phyloP scores from a whole-genome alignment of 2,888 invertebrate species.

The Stenolophus ochropezus region DNA sequence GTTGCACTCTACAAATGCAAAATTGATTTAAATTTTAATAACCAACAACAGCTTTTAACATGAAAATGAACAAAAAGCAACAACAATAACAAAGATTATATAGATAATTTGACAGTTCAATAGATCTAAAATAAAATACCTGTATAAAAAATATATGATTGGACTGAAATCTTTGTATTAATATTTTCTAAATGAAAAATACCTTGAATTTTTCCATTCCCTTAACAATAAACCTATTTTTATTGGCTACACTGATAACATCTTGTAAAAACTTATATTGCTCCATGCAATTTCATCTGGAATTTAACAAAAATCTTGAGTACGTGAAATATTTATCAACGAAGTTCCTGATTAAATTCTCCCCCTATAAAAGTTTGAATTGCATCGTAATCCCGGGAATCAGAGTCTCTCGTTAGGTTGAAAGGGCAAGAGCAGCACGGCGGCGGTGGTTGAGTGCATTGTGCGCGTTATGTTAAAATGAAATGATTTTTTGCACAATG shows the following conservation, averaged over 20 bases:
- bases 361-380: background rate
- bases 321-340: background rate
- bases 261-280: background rate
- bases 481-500: background rate
- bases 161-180: no score
- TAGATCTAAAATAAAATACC: no score
- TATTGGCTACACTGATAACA: background rate
- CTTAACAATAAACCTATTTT: background rate
- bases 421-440: background rate
- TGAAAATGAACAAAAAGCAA: no score
- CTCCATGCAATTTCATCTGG: background rate
- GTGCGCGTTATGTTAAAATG: background rate
- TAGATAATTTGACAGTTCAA: no score
- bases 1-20: no score
- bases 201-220: background rate
- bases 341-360: background rate
- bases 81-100: no score
- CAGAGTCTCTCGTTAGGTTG: background rate
- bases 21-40: no score
- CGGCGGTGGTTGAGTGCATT: no score
- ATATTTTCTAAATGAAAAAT: no score
- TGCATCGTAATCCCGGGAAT: background rate
- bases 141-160: no score
- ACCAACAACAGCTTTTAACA: no score
- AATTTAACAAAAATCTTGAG: background rate